Base-by-base conservation (phyloP, 2,888 invertebrate species). In the Leucozona laternaria region DNA sequence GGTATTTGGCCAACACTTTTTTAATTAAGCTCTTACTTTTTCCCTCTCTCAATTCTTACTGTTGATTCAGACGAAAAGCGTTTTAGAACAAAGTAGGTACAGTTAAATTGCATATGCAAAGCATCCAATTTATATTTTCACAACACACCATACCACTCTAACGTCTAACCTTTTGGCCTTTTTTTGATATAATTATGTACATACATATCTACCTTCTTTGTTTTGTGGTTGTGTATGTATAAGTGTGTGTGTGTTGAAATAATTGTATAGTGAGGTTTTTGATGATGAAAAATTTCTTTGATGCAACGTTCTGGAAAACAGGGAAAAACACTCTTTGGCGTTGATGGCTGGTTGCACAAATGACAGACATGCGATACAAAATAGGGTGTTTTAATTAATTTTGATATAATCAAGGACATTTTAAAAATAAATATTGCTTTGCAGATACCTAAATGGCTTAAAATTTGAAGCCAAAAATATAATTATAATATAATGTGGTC, bases 371-470 rank as follows among this genome's bases (percentile, higher is more conserved):
- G 5, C 5, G 0, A 55, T 17, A 57, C 5, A 17, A 22, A 64
- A 43, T 28, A 34, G 60, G 25, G n/a, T 58, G n/a, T 73, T 77
- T 84, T 84, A 79, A 84, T 84, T 84, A 84, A 84, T 79, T 79
- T 79, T 71, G 57, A 66, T 64, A 64, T 55, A 55, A 57, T 64
- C 62, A 73, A 64, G 75, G 58, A 11, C 50, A 57, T 77, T 76
- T 66, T 50, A 31, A 57, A 76, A 77, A 57, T 71, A 70, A 57
- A n/a, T n/a, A n/a, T n/a, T n/a, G 57, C 70, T 57, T 20, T 71
- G 55, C 55, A 31, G 60, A 20, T 15, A n/a, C n/a, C n/a, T n/a
- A 64, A 13, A 31, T 58, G 22, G n/a, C 40, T 31, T 20, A 2
- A 43, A 72, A 72, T 31, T 43, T 31, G 6, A 45, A 17, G 25